phyloP scores from a whole-genome alignment of 2,797 vertebrate species.

The Protonibea diacanthus region DNA sequence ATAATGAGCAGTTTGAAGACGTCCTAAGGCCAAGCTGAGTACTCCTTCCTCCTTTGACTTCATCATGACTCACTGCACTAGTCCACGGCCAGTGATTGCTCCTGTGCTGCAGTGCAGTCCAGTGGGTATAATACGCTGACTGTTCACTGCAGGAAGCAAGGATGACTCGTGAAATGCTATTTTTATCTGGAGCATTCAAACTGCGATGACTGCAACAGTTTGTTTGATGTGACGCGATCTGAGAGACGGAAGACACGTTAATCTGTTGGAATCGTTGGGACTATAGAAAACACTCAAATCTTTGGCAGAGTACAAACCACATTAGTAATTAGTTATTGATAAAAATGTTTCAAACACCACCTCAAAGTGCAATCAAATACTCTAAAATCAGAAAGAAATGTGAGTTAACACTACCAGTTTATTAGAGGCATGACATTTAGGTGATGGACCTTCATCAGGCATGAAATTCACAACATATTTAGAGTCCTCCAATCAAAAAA shows the following conservation, averaged over 20 bases:
- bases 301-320: no score
- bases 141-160: not conserved
- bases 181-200: slow-evolving; percentile 10
- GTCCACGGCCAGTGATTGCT: not conserved
- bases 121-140: not conserved
- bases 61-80: not conserved
- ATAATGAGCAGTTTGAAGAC: not conserved
- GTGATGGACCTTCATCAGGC: not conserved
- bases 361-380: no score
- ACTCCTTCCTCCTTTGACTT: not conserved
- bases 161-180: slow-evolving; percentile 18
- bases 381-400: not conserved
- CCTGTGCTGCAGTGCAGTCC: slow-evolving; percentile 1
- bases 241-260: not conserved
- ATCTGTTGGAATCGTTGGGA: not conserved
- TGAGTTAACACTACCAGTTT: no score
- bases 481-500: not conserved
- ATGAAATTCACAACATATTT: not conserved
- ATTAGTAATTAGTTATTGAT: no score
- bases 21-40: not conserved
- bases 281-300: not conserved
- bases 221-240: not conserved
- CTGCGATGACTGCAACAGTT: slow-evolving; percentile 1
- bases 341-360: no score
- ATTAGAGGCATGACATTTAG: not conserved